phyloP scores from a whole-genome alignment of 2,888 invertebrate species.

The Eupeodes latifasciatus region DNA sequence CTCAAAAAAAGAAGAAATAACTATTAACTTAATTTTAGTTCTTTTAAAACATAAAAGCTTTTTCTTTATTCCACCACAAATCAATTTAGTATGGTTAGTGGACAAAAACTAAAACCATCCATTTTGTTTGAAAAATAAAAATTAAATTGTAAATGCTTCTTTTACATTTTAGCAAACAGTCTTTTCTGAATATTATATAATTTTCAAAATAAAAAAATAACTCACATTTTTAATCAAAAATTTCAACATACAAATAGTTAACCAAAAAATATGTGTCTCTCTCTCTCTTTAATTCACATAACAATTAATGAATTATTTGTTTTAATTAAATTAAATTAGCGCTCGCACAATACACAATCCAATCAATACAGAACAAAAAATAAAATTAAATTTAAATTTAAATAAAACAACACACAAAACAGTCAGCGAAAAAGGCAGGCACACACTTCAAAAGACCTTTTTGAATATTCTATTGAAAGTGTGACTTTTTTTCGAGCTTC shows the following conservation, averaged over 20 bases:
- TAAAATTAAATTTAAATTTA: background rate
- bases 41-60: constrained; percentile 5
- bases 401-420: constrained; percentile 15
- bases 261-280: background rate
- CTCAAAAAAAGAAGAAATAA: background rate
- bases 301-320: background rate
- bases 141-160: constrained; percentile 21
- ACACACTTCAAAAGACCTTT: constrained; percentile 88
- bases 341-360: constrained; percentile 34
- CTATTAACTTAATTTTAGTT: background rate
- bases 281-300: constrained; percentile 9
- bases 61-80: constrained; percentile 1
- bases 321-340: constrained; percentile 13
- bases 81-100: background rate
- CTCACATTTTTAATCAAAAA: constrained; percentile 5
- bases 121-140: constrained; percentile 4
- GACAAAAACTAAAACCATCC: constrained; percentile 15
- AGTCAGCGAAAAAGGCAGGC: background rate
- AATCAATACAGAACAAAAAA: background rate
- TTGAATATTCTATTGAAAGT: constrained; percentile 91
- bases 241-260: constrained; percentile 27
- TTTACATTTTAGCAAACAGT: constrained; percentile 47
- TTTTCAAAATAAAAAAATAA: constrained; percentile 8
- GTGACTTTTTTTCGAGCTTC: constrained; percentile 86
- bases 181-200: constrained; percentile 27